Evolutionary conservation across 1,140 invertebrate genomes (phyloP).

Genomic region (Conus ventricosus): DNA sequence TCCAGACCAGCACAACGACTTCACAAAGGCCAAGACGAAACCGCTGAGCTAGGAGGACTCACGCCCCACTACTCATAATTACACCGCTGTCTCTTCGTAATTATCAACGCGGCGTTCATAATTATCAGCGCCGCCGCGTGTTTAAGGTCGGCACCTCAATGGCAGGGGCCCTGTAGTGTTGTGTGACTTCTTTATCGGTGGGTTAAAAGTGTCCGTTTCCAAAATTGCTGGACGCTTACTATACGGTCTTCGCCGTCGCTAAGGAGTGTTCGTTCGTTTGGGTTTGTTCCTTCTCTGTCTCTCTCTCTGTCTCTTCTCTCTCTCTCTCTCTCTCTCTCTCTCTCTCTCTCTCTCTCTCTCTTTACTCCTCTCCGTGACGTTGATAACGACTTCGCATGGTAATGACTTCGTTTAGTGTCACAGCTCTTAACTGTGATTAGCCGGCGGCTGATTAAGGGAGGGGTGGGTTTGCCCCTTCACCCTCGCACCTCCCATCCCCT

Average conservation of each 20-base stretch:
- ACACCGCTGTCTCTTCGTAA: too few relatives aligned
- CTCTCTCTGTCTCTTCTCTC: too few relatives aligned
- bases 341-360: too few relatives aligned
- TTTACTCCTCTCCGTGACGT: too few relatives aligned
- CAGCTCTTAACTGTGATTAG: background rate
- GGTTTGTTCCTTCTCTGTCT: too few relatives aligned
- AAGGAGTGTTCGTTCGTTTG: too few relatives aligned
- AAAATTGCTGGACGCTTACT: background rate
- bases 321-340: too few relatives aligned
- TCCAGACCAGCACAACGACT: too few relatives aligned
- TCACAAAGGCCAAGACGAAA: background rate
- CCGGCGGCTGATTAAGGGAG: too few relatives aligned
- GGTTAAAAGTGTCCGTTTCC: background rate
- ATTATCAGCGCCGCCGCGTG: background rate
- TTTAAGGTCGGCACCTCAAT: background rate
- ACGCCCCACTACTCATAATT: background rate
- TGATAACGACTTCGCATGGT: background rate
- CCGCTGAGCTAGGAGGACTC: background rate
- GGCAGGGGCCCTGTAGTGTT: background rate
- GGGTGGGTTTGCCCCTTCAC: too few relatives aligned
- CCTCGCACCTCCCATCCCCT: too few relatives aligned
- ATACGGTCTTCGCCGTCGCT: background rate
- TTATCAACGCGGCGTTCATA: background rate
- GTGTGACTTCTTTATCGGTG: background rate
- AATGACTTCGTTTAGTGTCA: background rate